These are phyloP conservation scores for Trachymyrmex cornetzi DNA, from an alignment of 1,140 invertebrate genomes.

Conservation along the genomic window DNA sequence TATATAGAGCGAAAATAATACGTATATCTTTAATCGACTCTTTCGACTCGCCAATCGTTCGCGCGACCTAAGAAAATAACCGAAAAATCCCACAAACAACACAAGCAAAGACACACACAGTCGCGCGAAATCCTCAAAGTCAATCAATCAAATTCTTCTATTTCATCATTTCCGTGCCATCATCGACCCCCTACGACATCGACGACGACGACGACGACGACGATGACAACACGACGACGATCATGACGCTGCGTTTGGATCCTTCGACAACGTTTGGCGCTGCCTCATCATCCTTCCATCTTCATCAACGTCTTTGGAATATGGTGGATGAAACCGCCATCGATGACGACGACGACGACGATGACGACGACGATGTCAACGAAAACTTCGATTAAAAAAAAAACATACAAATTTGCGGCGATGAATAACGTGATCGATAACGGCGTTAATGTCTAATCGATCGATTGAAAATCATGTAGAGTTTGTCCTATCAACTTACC, in stretches of 20 bases:
- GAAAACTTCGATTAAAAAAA: constrained; percentile 7
- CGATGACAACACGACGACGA: constrained; percentile 55
- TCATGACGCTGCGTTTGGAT: constrained; percentile 40
- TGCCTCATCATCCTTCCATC: constrained; percentile 53
- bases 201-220: constrained; percentile 56
- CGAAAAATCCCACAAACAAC: constrained; percentile 63
- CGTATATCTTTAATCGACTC: constrained; percentile 19
- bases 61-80: constrained; percentile 64
- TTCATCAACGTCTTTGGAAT: constrained; percentile 53
- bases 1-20: constrained; percentile 63
- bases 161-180: constrained; percentile 86
- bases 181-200: constrained; percentile 70
- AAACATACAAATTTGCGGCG: constrained; percentile 28
- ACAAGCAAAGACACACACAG: constrained; percentile 71
- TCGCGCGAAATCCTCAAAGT: constrained; percentile 61
- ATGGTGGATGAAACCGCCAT: constrained; percentile 30
- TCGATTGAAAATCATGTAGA: constrained; percentile 76
- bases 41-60: constrained; percentile 14
- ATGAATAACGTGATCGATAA: constrained; percentile 37
- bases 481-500: constrained; percentile 85
- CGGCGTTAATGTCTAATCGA: constrained; percentile 41
- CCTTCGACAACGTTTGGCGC: constrained; percentile 40
- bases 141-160: constrained; percentile 87
- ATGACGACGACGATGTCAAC: constrained; percentile 49
- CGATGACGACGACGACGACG: constrained; percentile 32